Evolutionary conservation across 2,797 vertebrate species (phyloP), one percentile per base, ranked within the genome.

Genomic region (Rhabdomys pumilio): DNA sequence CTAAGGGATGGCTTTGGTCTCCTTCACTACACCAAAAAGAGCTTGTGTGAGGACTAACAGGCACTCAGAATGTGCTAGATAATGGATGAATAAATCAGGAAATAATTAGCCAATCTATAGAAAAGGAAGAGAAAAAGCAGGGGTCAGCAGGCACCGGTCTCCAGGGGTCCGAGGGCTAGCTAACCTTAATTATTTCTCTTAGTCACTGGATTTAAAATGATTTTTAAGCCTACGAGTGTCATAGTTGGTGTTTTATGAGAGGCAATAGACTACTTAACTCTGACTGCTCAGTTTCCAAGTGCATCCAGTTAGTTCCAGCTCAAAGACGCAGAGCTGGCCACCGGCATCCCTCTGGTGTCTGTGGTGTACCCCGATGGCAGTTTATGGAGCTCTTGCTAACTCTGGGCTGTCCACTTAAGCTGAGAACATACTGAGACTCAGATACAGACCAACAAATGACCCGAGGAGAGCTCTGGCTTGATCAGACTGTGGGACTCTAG

Each of bases 171-270:
- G 63, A 94, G 57, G 92, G 24, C 79, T 72, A 96, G 77, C 67
- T 47, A 82, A 79, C 67, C 73, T 94, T 76, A 94, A 96, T 94
- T 61, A 90, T 72, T 85, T 79, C 81, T 94, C 50, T 93, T 88
- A 83, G 94, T 47, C 59, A 50, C 82, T 81, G 69, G 11, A 44
- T 50, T 94, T 84, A 73, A 95, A 77, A 94, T 67, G 29, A 92
- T 85, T 94, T 94, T 89, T 86, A 96, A 89, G 83, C 53, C 67
- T 90, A 84, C 84, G 59, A 69, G 34, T 59, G 55, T 20, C 47
- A 89, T 1, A 31, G 69, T 41, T 63, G 55, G 38, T 84, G 95
- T 59, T 90, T 95, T 87, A 67, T 38, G 29, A 94, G 69, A 92
- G 73, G 85, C 65, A 41, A 94, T 0, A 63, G 79, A 91, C 69